Percentiles rank a stretch among this genome's conserved stretches.
Conservation (phyloP, 2,888 invertebrate genomes). For the Agrotis clavis region DNA sequence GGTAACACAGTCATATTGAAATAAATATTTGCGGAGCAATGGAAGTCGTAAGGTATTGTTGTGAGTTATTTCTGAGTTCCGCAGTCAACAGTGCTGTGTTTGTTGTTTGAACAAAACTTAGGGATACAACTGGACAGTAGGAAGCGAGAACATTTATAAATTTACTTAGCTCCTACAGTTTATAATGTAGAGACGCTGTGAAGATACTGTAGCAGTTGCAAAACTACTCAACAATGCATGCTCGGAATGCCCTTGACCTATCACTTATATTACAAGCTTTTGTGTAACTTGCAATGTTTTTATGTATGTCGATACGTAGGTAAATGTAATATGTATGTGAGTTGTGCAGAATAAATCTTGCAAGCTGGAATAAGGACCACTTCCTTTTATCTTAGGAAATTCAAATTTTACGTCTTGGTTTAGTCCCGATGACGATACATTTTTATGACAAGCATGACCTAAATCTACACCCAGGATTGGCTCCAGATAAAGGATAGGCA, state of each 20-base stretch:
- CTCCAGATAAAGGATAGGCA: too few relatives aligned
- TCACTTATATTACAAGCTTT: not conserved
- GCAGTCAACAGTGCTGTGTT: constrained; percentile 10
- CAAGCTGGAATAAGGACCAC: too few relatives aligned
- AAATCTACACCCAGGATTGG: too few relatives aligned
- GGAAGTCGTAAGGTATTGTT: not conserved
- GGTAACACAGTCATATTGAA: constrained; percentile 4
- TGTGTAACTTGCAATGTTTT: too few relatives aligned
- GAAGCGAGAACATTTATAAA: constrained; percentile 37
- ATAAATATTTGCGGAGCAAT: not conserved
- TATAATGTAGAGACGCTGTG: constrained; percentile 26
- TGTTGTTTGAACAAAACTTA: constrained; percentile 29
- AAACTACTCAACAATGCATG: constrained; percentile 55
- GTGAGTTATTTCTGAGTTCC: not conserved
- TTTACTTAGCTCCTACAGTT: constrained; percentile 26
- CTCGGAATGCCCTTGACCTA: constrained; percentile 42
- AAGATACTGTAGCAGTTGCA: constrained; percentile 52
- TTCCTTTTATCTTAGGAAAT: too few relatives aligned
- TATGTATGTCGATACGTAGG: too few relatives aligned
- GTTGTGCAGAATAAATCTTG: too few relatives aligned
- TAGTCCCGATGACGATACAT: too few relatives aligned
- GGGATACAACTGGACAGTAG: constrained; percentile 11
- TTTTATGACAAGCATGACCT: too few relatives aligned
- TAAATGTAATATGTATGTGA: too few relatives aligned
- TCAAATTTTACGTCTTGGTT: too few relatives aligned